A percentile compares a stretch with the other conserved stretches of the same genome.
These are phyloP conservation scores for Notamacropus eugenii DNA, from an alignment of 2,797 vertebrate species.

Conservation along the genomic window DNA sequence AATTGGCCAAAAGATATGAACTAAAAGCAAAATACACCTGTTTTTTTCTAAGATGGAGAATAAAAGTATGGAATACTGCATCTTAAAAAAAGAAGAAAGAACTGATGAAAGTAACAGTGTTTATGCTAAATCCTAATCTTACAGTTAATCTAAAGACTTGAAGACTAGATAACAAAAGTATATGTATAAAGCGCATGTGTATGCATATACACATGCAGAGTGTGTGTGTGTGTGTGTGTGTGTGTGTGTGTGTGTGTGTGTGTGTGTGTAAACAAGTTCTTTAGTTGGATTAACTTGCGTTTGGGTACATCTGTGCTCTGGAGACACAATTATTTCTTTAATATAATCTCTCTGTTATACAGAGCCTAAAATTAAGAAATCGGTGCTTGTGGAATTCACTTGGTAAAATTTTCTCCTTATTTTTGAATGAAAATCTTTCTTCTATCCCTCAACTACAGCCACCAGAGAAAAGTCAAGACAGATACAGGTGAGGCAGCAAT, in stretches of 20 bases:
- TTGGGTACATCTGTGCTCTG: background rate
- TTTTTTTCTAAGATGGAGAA: too few relatives aligned
- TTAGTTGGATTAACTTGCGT: background rate
- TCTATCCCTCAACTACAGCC: background rate
- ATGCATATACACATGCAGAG: background rate
- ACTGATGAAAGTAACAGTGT: background rate
- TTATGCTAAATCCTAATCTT: background rate
- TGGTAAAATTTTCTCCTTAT: background rate
- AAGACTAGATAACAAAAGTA: too few relatives aligned
- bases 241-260: too few relatives aligned
- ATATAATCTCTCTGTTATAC: background rate
- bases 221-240: too few relatives aligned
- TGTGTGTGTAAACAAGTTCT: background rate
- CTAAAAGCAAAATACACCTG: too few relatives aligned
- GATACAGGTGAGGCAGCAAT: background rate
- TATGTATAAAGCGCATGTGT: background rate
- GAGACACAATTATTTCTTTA: background rate
- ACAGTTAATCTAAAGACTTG: background rate
- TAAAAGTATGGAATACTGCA: too few relatives aligned
- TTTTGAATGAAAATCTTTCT: background rate
- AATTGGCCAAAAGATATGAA: too few relatives aligned
- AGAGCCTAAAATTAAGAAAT: background rate
- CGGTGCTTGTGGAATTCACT: background rate
- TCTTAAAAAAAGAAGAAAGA: background rate
- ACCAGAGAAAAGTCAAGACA: background rate